Base-by-base conservation (phyloP, 2,888 invertebrate species). In the Spilosoma lubricipeda region DNA sequence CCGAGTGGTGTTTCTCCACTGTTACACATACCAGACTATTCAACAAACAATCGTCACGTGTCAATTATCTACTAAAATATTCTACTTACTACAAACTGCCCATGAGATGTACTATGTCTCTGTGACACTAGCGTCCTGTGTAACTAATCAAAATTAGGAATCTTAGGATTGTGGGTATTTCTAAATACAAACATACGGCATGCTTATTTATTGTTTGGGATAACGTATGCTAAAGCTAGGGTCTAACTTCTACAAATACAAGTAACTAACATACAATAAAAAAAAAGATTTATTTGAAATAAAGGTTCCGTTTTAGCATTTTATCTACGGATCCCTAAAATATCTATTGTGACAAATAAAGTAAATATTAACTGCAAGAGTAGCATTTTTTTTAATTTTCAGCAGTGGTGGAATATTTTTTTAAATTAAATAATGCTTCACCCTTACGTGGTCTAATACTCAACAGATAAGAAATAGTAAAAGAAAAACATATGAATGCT, bases 1-100 rank as follows among this genome's bases (percentile, higher is more conserved):
- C 95, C 36, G 95, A 95, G 81, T 93, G 95, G 81, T 95, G 94
- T 81, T 96, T 96, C 80, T 95, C 96, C 70, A 94, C 94, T 94
- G 90, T 80, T 78, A 74, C 73, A 83, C 80, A 86, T 80, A 85
- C 80, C 83, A 85, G 79, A 85, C 82, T 85, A 85, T 84, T 84
- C 80, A 81, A 85, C 80, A 85, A 78, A 84, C 80, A 80, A 78
- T 77, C 36, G 45, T 30, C 30, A 65, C 42, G n/a, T 59, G 65
- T 75, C 69, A 72, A 65, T 72, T 18, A 42, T 66, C 70, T 65
- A 70, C 70, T 74, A 75, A 52, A 65, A 48, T 69, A 1, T 63
- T 45, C 71, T 72, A 75, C 71, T 73, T 68, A 72, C 72, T 72
- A 67, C 30, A 39, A 20, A 67, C 36, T 59, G 20, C 20, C n/a